Conservation (phyloP, 2,113 vertebrate genomes). For the Psilopsiagon aurifrons region DNA sequence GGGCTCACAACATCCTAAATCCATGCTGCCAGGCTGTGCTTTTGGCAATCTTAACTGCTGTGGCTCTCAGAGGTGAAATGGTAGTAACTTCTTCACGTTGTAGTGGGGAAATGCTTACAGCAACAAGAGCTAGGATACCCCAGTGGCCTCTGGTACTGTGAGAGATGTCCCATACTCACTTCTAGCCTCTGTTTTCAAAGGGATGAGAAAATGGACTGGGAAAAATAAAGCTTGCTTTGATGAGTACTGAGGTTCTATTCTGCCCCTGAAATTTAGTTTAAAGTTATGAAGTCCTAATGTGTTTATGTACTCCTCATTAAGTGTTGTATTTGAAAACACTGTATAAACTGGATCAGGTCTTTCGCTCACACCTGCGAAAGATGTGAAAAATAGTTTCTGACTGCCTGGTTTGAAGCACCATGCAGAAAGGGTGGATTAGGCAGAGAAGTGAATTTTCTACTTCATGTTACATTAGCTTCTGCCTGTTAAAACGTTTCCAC, state of each 20-base stretch:
- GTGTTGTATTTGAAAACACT: not conserved
- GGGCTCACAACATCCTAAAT: not conserved
- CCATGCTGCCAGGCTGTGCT: not conserved
- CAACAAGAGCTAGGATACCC: not conserved
- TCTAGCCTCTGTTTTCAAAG: not conserved
- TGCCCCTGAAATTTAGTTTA: not conserved
- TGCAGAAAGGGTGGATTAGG: not conserved
- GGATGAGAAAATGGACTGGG: not conserved
- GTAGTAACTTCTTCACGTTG: not conserved
- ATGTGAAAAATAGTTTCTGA: not conserved
- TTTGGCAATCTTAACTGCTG: not conserved
- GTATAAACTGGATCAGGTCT: not conserved
- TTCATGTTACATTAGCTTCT: not conserved
- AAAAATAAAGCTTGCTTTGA: not conserved
- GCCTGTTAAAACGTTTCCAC: not conserved
- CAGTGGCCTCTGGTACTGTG: not conserved
- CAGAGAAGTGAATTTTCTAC: not conserved
- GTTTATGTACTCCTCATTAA: not conserved
- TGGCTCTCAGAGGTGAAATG: accelerated
- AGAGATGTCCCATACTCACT: not conserved
- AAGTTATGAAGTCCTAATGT: accelerated
- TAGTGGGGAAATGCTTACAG: not conserved
- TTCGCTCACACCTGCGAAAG: not conserved
- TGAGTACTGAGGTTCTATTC: not conserved
- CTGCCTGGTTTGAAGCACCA: not conserved